Conservation (phyloP, 2,797 vertebrate species). For the Sebastes reedi region DNA sequence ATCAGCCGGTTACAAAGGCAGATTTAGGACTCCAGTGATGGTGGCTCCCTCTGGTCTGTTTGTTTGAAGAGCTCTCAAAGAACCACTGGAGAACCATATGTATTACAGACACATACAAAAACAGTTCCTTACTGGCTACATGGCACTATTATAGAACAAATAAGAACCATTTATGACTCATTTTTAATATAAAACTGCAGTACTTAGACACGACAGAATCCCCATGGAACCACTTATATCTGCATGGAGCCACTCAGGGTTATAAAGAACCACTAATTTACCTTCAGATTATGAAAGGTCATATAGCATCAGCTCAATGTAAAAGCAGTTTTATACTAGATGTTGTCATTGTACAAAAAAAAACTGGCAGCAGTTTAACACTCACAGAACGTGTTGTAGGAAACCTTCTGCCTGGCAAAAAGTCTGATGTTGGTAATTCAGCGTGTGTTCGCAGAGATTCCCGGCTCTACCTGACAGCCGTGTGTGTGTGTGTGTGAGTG, state of each 20-base stretch:
- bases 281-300: neutral
- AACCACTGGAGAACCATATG: conserved; percentile 1
- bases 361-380: no score
- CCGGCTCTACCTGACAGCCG: conserved; percentile 25
- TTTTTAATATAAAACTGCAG: neutral
- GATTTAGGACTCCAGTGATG: conserved; percentile 5
- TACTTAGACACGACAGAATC: conserved; percentile 1
- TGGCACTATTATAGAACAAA: conserved; percentile 3
- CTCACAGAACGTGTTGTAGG: conserved; percentile 8
- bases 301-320: neutral
- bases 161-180: conserved; percentile 2
- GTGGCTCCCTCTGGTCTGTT: conserved; percentile 2
- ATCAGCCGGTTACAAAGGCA: conserved; percentile 12
- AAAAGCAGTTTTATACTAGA: neutral
- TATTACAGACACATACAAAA: conserved; percentile 4
- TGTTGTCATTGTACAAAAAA: neutral
- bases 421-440: conserved; percentile 34
- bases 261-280: conserved; percentile 9
- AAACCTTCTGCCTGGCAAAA: conserved; percentile 43
- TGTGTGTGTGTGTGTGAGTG: neutral
- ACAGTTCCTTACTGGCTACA: neutral
- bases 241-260: neutral
- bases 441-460: conserved; percentile 29
- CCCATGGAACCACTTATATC: neutral
- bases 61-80: conserved; percentile 25